Evolutionary conservation across 1,140 invertebrate species (phyloP).

Genomic region (Drosophila carrolli): DNA sequence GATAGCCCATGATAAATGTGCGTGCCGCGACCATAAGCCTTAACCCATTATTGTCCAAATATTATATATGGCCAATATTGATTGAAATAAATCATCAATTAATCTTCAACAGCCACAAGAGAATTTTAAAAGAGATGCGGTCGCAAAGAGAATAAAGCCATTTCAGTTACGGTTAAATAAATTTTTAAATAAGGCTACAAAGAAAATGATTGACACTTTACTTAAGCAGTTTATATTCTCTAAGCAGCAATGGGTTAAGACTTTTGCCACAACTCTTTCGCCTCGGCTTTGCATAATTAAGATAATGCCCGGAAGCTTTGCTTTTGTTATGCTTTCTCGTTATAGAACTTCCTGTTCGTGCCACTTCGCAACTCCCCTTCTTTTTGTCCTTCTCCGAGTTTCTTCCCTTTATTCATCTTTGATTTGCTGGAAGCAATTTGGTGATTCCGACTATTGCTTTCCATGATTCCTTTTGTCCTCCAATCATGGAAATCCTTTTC

Average conservation of each 20-base stretch:
- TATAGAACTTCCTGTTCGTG: conserved; percentile 18
- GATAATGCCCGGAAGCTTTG: conserved; percentile 31
- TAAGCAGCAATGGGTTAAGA: not conserved
- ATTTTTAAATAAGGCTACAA: conserved; percentile 1
- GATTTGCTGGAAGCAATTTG: conserved; percentile 34
- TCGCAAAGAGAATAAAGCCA: not conserved
- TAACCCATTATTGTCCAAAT: conserved; percentile 30
- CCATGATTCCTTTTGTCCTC: conserved; percentile 6
- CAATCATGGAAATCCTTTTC: conserved; percentile 10
- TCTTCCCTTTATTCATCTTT: conserved; percentile 32
- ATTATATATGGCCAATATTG: conserved; percentile 29
- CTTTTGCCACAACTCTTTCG: conserved; percentile 22
- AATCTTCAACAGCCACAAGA: not conserved
- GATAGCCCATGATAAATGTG: conserved; percentile 63
- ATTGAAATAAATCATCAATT: conserved; percentile 32
- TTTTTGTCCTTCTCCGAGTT: not conserved
- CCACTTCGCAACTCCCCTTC: not conserved
- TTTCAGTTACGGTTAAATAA: not conserved
- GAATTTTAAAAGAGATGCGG: not conserved
- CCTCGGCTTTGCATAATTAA: conserved; percentile 46
- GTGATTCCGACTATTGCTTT: conserved; percentile 27
- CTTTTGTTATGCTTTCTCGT: conserved; percentile 27
- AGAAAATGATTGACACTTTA: conserved; percentile 1
- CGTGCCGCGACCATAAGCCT: conserved; percentile 41
- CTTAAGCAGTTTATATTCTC: not conserved